These are phyloP conservation scores for Leptinotarsa haldemani DNA, from an alignment of 2,888 invertebrate genomes.

Conservation along the genomic window DNA sequence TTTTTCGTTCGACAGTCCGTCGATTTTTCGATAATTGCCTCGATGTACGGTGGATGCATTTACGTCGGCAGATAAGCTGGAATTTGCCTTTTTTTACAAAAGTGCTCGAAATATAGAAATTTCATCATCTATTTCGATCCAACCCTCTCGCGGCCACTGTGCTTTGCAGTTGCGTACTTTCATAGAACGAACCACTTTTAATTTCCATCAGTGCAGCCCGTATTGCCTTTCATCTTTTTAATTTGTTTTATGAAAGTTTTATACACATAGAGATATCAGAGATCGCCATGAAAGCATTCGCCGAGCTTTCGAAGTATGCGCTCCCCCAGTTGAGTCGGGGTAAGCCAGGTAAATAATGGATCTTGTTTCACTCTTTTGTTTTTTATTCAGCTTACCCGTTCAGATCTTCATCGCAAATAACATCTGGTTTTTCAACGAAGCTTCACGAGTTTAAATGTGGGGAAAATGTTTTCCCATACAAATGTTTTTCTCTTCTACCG, in stretches of 20 bases:
- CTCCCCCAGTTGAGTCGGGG: conserved; percentile 24
- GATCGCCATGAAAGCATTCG: conserved; percentile 32
- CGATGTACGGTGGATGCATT: conserved; percentile 7
- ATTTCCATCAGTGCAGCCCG: conserved; percentile 45
- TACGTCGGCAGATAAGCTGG: neutral
- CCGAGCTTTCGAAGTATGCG: conserved; percentile 26
- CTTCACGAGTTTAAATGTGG: neutral
- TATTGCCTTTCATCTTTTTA: conserved; percentile 51
- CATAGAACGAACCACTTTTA: conserved; percentile 46
- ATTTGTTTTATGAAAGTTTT: conserved; percentile 51
- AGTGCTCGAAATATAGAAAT: conserved; percentile 11
- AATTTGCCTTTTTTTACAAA: neutral
- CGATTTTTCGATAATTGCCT: neutral
- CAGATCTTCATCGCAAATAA: neutral
- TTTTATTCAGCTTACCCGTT: conserved; percentile 17
- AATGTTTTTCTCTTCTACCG: no score
- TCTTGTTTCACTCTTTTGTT: conserved; percentile 27
- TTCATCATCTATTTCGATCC: neutral
- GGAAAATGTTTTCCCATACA: no score
- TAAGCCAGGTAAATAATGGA: conserved; percentile 32
- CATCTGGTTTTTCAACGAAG: conserved; percentile 5
- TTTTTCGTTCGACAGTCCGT: neutral
- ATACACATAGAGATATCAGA: conserved; percentile 33
- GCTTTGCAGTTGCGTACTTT: conserved; percentile 32
- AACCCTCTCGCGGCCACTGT: conserved; percentile 3